Evolutionary conservation across 2,113 vertebrate genomes (phyloP), one percentile per base, ranked within the genome.

Genomic region (Miniopterus natalensis): DNA sequence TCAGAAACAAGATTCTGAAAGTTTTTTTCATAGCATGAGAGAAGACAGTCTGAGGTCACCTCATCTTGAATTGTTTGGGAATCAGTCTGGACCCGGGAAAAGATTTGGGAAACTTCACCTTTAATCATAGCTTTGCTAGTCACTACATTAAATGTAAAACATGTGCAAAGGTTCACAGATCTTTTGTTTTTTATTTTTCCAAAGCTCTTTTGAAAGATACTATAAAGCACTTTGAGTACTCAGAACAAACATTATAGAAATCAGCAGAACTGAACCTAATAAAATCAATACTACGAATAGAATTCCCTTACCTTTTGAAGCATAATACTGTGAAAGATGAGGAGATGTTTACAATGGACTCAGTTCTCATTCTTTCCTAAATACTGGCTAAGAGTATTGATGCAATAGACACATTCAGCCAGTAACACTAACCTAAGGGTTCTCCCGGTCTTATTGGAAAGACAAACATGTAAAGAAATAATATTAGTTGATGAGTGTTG

Each of bases 301-400:
- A 55, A 74, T 84, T 47, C 31, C 7, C 17, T 88, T 53, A 53
- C 61, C 47, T 75, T 65, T 2, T 74, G 78, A 73, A 71, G 15
- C 10, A 20, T n/a, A 40, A 73, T 23, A 57, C 51, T 77, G 15
- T 0, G 84, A 65, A 95, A 23, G 29, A 97, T 59, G 51, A 95
- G 84, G n/a, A 95, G 20, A 83, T 55, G 89, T 59, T 86, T 45
- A 85, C 47, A 86, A n/a, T 70, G 84, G 80, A 97, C 90, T 94
- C 27, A 84, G 57, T 96, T 97, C 70, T 95, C 1, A 92, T 97
- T 97, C 88, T 73, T 0, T 49, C 53, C 11, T 95, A 84, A 81
- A 71, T 18, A 70, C 10, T 85, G 51, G 66, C 55, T 95, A 96
- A 95, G 53, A 97, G 17, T 10, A 89, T 92, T 97, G 80, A 95